Conservation (phyloP, 1,140 invertebrate genomes). For the Nilaparvata lugens region DNA sequence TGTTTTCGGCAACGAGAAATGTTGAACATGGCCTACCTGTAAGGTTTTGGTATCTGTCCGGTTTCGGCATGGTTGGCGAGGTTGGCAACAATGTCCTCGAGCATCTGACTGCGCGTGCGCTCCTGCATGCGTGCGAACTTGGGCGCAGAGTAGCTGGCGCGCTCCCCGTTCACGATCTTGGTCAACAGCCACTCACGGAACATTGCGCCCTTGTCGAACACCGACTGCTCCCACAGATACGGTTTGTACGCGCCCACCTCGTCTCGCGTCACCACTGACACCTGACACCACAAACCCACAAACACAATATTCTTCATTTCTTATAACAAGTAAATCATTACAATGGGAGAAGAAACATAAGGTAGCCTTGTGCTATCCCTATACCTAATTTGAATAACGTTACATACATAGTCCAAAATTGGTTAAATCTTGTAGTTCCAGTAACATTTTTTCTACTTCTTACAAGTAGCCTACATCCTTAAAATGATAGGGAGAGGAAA, state of each 20-base stretch:
- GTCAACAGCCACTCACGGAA: slow-evolving; percentile 91
- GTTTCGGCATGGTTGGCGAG: slow-evolving; percentile 89
- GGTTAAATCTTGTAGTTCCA: no score
- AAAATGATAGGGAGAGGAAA: no score
- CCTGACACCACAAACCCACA: slow-evolving; percentile 30
- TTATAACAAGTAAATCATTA: no score
- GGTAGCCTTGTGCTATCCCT: no score
- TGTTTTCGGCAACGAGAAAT: no score
- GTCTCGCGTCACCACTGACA: slow-evolving; percentile 87
- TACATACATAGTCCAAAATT: no score
- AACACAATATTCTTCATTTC: no score
- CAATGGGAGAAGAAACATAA: no score
- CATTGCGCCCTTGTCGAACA: slow-evolving; percentile 86
- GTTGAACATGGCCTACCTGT: slow-evolving; percentile 59
- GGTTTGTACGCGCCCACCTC: slow-evolving; percentile 97
- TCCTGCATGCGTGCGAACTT: slow-evolving; percentile 95
- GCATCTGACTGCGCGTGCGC: slow-evolving; percentile 78
- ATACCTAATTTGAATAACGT: no score
- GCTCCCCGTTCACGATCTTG: slow-evolving; percentile 95
- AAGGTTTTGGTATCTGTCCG: slow-evolving; percentile 91
- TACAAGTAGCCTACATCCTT: no score
- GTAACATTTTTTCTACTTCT: no score
- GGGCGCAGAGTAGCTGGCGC: slow-evolving; percentile 91
- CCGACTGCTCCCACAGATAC: slow-evolving; percentile 85
- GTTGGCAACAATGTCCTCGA: slow-evolving; percentile 90